phyloP scores from a whole-genome alignment of 1,140 invertebrate species.

The Drosophila pseudoobscura region DNA sequence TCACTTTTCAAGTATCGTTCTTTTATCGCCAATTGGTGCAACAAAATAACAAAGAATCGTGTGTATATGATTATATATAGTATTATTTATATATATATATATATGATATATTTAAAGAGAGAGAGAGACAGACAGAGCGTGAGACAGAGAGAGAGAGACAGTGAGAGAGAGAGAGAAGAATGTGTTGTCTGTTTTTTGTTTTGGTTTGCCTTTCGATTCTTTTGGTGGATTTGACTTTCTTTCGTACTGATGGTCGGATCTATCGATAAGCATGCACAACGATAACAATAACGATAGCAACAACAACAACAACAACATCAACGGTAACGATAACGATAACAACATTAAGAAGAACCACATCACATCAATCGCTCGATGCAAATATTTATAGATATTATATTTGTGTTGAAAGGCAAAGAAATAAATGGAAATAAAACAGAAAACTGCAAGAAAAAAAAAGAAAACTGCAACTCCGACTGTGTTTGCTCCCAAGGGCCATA shows the following conservation, averaged over 20 bases:
- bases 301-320: slow-evolving; percentile 40
- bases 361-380: slow-evolving; percentile 19
- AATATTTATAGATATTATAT: slow-evolving; percentile 37
- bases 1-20: slow-evolving; percentile 15
- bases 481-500: slow-evolving; percentile 46
- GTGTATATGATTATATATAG: slow-evolving; percentile 1
- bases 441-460: slow-evolving; percentile 7
- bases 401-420: slow-evolving; percentile 7
- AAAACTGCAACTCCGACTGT: slow-evolving; percentile 13
- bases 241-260: slow-evolving; percentile 19
- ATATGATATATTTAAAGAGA: slow-evolving; percentile 9
- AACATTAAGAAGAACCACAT: slow-evolving; percentile 19
- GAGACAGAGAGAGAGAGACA: too few species aligned
- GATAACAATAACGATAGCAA: slow-evolving; percentile 42
- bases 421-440: not conserved
- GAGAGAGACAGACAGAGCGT: not conserved
- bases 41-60: slow-evolving; percentile 50
- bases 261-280: slow-evolving; percentile 71
- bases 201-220: slow-evolving; percentile 22
- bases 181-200: slow-evolving; percentile 6
- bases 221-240: slow-evolving; percentile 9
- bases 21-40: slow-evolving; percentile 48
- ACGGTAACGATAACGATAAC: slow-evolving; percentile 40
- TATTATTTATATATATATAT: not conserved
- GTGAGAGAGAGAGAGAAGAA: not conserved